phyloP scores from a whole-genome alignment of 2,888 invertebrate genomes.

The Lycia hirtaria region DNA sequence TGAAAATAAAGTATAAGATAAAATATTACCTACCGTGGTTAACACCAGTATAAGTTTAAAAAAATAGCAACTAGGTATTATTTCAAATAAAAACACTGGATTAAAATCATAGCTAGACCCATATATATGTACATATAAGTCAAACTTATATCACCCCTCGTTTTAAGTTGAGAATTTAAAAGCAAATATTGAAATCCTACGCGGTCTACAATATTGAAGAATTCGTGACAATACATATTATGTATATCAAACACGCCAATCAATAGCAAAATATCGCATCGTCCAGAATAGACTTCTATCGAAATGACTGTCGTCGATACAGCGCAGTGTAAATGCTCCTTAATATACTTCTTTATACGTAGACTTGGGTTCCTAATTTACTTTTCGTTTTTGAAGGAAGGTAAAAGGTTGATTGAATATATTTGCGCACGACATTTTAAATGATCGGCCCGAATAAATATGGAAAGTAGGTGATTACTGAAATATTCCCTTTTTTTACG shows the following conservation, averaged over 20 bases:
- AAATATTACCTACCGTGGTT: too few relatives aligned
- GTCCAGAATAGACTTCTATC: slow-evolving; percentile 11
- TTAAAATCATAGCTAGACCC: too few relatives aligned
- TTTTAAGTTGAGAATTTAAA: too few relatives aligned
- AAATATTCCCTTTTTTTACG: slow-evolving; percentile 6
- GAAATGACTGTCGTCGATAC: slow-evolving; percentile 42
- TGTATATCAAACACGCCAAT: neutral
- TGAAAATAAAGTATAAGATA: too few relatives aligned
- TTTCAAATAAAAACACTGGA: too few relatives aligned
- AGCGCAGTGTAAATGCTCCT: slow-evolving; percentile 46
- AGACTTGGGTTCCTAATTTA: slow-evolving; percentile 15
- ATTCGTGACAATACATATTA: too few relatives aligned
- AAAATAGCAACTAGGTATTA: too few relatives aligned
- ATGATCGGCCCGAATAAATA: slow-evolving; percentile 26
- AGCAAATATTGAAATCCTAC: too few relatives aligned
- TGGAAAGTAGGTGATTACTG: slow-evolving; percentile 9
- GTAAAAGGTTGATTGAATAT: slow-evolving; percentile 28
- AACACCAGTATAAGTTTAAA: too few relatives aligned
- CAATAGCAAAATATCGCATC: neutral
- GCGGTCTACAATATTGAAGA: too few relatives aligned
- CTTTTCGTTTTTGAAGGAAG: slow-evolving; percentile 17
- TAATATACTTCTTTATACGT: slow-evolving; percentile 38
- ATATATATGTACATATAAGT: too few relatives aligned
- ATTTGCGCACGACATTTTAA: slow-evolving; percentile 26
- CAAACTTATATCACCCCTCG: too few relatives aligned